Evolutionary conservation across 1,140 invertebrate species (phyloP).

Genomic region (Heterodera carotae): DNA sequence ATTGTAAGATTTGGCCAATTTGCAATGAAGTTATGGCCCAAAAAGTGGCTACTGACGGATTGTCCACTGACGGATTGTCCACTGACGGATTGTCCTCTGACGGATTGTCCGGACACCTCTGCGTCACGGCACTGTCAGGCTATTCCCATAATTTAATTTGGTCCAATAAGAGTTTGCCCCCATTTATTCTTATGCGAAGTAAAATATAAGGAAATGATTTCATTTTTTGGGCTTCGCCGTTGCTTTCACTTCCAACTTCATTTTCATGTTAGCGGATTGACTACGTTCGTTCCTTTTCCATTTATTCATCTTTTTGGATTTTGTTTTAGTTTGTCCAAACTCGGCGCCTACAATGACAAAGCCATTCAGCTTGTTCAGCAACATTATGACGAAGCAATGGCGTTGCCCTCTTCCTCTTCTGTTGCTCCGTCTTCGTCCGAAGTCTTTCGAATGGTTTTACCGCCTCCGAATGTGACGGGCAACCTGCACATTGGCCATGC

Average conservation of each 20-base stretch:
- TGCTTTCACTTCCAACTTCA: neutral
- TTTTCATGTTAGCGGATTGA: neutral
- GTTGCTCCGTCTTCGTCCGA: neutral
- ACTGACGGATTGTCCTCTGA: too few relatives aligned
- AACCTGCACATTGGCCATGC: constrained; percentile 66
- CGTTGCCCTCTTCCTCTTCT: neutral
- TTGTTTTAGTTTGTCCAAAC: neutral
- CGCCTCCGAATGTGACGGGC: constrained; percentile 67
- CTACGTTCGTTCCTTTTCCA: neutral
- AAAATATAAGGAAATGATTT: too few relatives aligned
- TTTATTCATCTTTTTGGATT: too few relatives aligned
- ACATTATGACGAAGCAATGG: neutral
- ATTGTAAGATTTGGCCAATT: too few relatives aligned
- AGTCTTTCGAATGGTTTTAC: constrained; percentile 59
- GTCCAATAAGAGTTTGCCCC: too few relatives aligned
- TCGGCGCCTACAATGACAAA: neutral
- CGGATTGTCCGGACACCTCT: too few relatives aligned
- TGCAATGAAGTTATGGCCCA: too few relatives aligned
- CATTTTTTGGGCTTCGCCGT: neutral
- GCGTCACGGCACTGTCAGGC: too few relatives aligned
- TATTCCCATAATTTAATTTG: too few relatives aligned
- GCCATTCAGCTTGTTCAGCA: neutral
- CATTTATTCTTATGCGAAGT: too few relatives aligned
- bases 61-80: too few relatives aligned
- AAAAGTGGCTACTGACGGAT: too few relatives aligned